Evolutionary conservation across 1,140 invertebrate genomes (phyloP), one percentile per base, ranked within the genome.

Genomic region (Saxidomus purpurata): DNA sequence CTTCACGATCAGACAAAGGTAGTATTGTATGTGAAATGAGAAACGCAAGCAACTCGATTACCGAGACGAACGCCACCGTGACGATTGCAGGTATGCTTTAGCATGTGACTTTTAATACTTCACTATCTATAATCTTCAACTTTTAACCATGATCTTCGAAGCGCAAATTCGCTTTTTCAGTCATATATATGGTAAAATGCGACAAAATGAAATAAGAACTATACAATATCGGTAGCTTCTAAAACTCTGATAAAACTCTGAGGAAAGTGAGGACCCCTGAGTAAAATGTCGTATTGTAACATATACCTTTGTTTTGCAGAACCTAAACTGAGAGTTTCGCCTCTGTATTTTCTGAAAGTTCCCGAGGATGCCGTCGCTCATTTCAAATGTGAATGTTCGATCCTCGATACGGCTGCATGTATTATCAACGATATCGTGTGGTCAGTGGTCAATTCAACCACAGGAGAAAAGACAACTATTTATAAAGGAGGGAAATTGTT

Each of bases 311-410:
- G 3, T 55, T 4, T 79, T 87, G 22, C 40, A 87, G 85, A 8
- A 3, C 43, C 71, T 0, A 87, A 87, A 22, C 28, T 87, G 11
- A 77, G 47, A 55, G 85, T 87, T 8, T 52, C 31, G 28, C 85
- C 85, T 28, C 55, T 79, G 9, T 87, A 59, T 74, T 87, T 43
- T 76, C 49, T 87, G n/a, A 38, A 87, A 43, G 85, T 87, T 0
- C 85, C 85, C 13, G 8, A 55, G 2, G 85, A 87, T 36, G 49
- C 85, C n/a, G 59, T 59, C 8, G 85, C 71, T 11, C 71, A 87
- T 76, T 87, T 87, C 36, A 55, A 47, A 69, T 87, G 85, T 79
- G 85, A 76, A 55, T 87, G 85, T 67, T 11, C 52, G 0, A 31
- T 69, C 9, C 19, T n/a, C 17, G 40, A 77, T 19, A 61, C 40